Conservation (phyloP, 2,113 vertebrate genomes). For the Eurypyga helias region DNA sequence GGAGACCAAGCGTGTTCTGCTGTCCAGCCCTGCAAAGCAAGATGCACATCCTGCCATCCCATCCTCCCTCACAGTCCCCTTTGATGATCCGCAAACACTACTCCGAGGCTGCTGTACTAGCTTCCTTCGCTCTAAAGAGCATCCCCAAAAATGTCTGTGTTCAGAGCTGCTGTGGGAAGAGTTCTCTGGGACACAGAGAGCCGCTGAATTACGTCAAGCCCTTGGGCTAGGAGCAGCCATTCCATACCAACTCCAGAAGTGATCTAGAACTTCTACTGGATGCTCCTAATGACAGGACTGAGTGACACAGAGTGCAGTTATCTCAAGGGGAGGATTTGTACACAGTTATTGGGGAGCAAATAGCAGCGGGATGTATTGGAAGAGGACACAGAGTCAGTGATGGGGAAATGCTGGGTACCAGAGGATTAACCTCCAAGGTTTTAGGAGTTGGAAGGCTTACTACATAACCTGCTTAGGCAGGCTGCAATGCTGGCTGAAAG, state of each 20-base stretch:
- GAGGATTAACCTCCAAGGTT: neutral
- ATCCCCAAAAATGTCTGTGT: neutral
- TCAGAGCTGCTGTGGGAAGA: neutral
- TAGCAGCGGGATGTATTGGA: neutral
- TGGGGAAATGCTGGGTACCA: neutral
- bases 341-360: neutral
- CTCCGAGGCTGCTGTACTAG: neutral
- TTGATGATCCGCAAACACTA: accelerated
- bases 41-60: neutral
- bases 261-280: neutral
- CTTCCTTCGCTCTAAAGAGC: neutral
- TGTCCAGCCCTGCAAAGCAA: neutral
- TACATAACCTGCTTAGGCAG: accelerated
- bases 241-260: neutral
- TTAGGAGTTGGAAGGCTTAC: neutral
- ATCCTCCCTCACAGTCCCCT: neutral
- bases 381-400: neutral
- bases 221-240: neutral
- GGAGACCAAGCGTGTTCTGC: neutral
- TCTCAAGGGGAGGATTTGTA: neutral
- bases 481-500: neutral
- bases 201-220: neutral
- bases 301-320: too few relatives aligned
- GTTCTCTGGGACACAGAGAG: neutral
- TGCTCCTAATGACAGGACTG: neutral